Percentiles rank a stretch among this genome's conserved stretches.
Conservation (phyloP, 2,113 vertebrate species). For the Psammodynastes pulverulentus region DNA sequence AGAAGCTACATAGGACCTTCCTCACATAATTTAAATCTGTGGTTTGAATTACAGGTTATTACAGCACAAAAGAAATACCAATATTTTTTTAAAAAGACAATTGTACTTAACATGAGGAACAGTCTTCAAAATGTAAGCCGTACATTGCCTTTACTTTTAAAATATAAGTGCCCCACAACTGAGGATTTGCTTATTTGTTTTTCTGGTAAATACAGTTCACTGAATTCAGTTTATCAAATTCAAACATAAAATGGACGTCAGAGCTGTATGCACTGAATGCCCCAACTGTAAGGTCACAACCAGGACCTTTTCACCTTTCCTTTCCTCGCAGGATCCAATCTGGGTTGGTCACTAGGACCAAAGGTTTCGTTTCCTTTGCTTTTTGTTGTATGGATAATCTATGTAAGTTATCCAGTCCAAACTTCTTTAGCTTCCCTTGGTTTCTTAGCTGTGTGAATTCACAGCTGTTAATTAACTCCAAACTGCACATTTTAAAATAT, state of each 20-base stretch:
- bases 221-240: neutral
- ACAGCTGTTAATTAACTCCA: neutral
- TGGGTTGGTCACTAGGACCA: neutral
- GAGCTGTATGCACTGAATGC: neutral
- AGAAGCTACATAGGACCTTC: neutral
- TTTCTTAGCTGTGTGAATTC: neutral
- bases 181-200: neutral
- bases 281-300: neutral
- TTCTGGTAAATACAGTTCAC: neutral
- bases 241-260: neutral
- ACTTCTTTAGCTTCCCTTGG: neutral
- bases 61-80: neutral
- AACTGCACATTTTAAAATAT: neutral
- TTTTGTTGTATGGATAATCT: neutral
- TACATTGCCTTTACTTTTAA: neutral
- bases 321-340: neutral
- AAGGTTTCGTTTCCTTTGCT: neutral
- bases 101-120: neutral
- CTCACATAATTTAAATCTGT: neutral
- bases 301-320: neutral
- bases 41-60: neutral
- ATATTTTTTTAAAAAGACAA: neutral
- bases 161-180: neutral
- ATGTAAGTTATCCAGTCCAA: neutral
- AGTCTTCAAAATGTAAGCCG: neutral